Conservation (phyloP, 2,113 vertebrate species). For the Cebidichthys violaceus region DNA sequence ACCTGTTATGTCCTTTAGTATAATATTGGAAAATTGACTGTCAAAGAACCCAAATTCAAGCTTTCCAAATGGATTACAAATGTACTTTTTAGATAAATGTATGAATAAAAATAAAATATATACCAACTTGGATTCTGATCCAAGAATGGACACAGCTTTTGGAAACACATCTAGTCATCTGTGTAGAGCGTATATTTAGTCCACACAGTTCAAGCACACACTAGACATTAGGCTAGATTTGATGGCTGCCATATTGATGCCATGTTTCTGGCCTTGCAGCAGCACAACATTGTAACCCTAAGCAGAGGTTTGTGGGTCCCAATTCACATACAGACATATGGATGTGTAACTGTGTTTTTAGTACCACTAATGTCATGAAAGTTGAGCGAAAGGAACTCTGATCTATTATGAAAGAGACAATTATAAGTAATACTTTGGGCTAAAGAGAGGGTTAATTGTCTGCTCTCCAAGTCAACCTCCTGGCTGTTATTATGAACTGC, state of each 20-base stretch:
- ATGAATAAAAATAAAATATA: background rate
- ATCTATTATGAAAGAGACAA: conserved; percentile 23
- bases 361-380: conserved; percentile 4
- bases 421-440: conserved; percentile 32
- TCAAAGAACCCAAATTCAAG: background rate
- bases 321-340: background rate
- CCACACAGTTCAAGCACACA: conserved; percentile 18
- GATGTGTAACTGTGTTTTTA: conserved; percentile 23
- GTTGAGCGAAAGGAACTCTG: conserved; percentile 10
- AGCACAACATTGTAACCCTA: background rate
- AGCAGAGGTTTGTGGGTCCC: conserved; percentile 13
- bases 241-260: conserved; percentile 47
- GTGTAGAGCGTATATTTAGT: background rate
- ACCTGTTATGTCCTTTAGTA: background rate
- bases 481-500: conserved; percentile 45
- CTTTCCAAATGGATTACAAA: background rate
- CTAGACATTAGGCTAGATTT: conserved; percentile 56
- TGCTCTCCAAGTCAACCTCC: conserved; percentile 42
- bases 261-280: conserved; percentile 1
- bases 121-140: background rate
- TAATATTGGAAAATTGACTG: background rate
- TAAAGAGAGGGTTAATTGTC: conserved; percentile 27
- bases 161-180: background rate
- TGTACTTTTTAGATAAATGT: background rate
- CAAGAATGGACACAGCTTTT: conserved; percentile 2